A percentile compares a stretch with the other conserved stretches of the same genome.
Conservation (phyloP, 2,888 invertebrate genomes). For the Leucoptera coffeella region DNA sequence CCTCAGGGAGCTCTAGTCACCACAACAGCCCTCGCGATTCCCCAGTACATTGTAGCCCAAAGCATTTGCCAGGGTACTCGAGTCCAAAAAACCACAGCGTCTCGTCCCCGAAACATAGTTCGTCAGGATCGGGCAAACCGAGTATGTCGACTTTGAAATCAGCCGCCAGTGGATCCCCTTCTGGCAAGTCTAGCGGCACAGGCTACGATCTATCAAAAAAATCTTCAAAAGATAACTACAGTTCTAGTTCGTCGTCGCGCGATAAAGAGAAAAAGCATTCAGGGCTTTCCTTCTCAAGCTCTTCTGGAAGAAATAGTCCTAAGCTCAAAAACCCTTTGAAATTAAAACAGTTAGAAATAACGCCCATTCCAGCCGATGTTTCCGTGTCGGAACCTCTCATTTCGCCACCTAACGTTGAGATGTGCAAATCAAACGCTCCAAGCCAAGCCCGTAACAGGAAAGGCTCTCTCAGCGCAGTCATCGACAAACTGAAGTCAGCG, state of each 20-base stretch:
- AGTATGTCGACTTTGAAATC: constrained; percentile 85
- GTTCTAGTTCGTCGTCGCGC: constrained; percentile 32
- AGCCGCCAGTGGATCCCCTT: constrained; percentile 64
- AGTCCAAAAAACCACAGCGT: constrained; percentile 75
- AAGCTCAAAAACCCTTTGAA: constrained; percentile 64
- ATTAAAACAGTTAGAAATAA: constrained; percentile 61
- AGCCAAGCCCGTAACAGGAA: constrained; percentile 63
- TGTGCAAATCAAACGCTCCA: constrained; percentile 54
- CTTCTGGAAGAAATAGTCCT: constrained; percentile 57
- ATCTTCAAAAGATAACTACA: constrained; percentile 40
- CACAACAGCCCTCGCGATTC: constrained; percentile 70
- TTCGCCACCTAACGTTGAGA: constrained; percentile 49
- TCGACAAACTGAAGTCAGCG: constrained; percentile 78
- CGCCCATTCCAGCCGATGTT: constrained; percentile 46
- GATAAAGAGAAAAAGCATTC: constrained; percentile 54
- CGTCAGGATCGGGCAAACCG: constrained; percentile 74
- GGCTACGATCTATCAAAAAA: constrained; percentile 53
- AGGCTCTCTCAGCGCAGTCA: constrained; percentile 75
- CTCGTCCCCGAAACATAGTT: constrained; percentile 73
- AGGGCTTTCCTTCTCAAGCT: constrained; percentile 40
- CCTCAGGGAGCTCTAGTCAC: constrained; percentile 45
- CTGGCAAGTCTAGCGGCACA: constrained; percentile 52
- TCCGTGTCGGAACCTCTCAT: constrained; percentile 34
- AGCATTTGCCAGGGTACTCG: constrained; percentile 63
- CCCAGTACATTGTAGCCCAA: constrained; percentile 70